Evolutionary conservation across 2,113 vertebrate species (phyloP).

Genomic region (Symphodus melops): DNA sequence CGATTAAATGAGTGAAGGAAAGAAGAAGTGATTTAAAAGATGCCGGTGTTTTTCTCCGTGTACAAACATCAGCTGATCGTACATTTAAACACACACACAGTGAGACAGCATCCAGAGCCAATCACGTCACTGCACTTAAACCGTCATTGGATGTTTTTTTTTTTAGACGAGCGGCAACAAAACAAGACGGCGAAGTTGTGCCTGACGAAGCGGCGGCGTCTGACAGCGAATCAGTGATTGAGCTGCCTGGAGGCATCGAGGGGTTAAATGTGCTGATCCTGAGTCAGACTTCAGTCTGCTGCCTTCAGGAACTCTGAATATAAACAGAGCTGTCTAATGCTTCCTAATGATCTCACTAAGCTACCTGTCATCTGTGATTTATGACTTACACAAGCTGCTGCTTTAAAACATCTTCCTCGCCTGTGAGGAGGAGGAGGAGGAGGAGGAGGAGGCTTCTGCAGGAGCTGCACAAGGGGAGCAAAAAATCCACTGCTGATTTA

Average conservation of each 20-base stretch:
- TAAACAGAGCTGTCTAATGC: slow-evolving; percentile 37
- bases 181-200: not conserved
- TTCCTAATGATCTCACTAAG: slow-evolving; percentile 13
- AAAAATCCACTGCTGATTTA: not conserved
- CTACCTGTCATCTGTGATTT: slow-evolving; percentile 1
- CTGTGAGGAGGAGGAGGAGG: no score
- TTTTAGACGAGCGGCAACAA: not conserved
- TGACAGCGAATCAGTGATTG: slow-evolving; percentile 2
- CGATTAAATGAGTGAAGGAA: no score
- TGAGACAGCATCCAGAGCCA: no score
- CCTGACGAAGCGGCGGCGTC: not conserved
- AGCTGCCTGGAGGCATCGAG: slow-evolving; percentile 27
- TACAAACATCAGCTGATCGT: no score
- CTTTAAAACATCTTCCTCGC: not conserved
- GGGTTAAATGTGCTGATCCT: slow-evolving; percentile 23
- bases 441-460: not conserved
- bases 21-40: no score
- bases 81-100: no score
- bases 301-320: slow-evolving; percentile 1
- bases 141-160: not conserved
- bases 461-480: not conserved
- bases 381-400: not conserved
- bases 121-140: not conserved
- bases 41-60: no score
- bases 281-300: slow-evolving; percentile 28